Base-by-base conservation (phyloP, 37 sponge, comb jelly and placozoan species). In the Theonella swinhoei region DNA sequence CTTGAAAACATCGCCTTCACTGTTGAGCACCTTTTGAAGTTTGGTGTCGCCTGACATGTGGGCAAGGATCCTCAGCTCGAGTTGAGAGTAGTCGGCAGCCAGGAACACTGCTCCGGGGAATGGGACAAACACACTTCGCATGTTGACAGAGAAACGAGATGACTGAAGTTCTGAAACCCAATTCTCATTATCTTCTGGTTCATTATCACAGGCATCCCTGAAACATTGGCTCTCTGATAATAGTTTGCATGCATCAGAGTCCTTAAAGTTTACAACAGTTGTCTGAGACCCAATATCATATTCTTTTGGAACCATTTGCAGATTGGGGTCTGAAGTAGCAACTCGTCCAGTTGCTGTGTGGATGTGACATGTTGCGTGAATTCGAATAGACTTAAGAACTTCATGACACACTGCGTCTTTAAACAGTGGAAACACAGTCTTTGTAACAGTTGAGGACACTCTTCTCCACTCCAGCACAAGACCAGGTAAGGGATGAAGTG, bases 321-420 rank as follows among this genome's bases (percentile, higher is more conserved):
- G 77, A 74, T 89, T 93, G 17, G 99, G 99, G 34, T 94, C 83
- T 31, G 89, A 68, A 20, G 94, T 33, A 34, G 87, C 68, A 26
- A 99, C 89, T 30, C 99, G 64, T 7, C 99, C 99, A 25, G 99
- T 99, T 2, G 95, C 93, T 28, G 97, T 94, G 76, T 99, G 94
- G 22, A 83, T 72, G 2, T 86, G 89, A 39, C 86, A 85, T 1
- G 61, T 82, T 54, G 89, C 58, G 62, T 95, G 82, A 2, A 95
- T 83, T 7, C 95, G 78, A 26, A 65, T 9, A 39, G 78, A 68
- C 39, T 64, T 41, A 0, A 82, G 31, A 31, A 71, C 62, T 19
- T 38, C 37, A 77, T 92, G 85, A 20, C 39, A 42, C 36, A 86
- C 85, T 17, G 65, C 63, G 20, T 76, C 85, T 64, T 92, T 91